Conservation (phyloP, 1,140 invertebrate species). For the Littorina saxatilis region DNA sequence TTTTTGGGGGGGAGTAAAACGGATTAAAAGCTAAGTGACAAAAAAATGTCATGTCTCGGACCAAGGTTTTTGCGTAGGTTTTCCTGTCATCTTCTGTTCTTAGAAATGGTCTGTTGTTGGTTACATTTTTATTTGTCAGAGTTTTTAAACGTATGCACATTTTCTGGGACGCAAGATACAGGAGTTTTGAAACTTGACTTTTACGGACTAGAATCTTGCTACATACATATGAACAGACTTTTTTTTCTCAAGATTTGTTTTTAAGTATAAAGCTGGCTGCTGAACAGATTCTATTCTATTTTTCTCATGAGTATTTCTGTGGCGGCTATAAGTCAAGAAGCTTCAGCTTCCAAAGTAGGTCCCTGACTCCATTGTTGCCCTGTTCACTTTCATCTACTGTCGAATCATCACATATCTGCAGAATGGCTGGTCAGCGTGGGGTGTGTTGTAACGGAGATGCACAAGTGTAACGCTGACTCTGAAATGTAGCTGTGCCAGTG, state of each 20-base stretch:
- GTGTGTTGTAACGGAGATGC: neutral
- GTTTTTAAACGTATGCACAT: neutral
- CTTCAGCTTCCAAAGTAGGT: neutral
- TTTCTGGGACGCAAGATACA: neutral
- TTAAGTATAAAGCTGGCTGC: neutral
- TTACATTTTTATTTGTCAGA: neutral
- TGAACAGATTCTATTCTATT: conserved; percentile 18
- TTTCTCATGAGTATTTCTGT: neutral
- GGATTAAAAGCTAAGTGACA: no score
- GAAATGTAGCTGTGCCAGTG: neutral
- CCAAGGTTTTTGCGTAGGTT: no score
- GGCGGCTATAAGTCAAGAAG: neutral
- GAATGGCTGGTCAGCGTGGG: conserved; percentile 31
- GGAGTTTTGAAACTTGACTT: no score
- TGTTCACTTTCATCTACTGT: conserved; percentile 1
- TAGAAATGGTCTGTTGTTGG: no score
- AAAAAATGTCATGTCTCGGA: no score
- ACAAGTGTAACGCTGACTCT: neutral
- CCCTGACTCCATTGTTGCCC: no score
- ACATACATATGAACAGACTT: no score
- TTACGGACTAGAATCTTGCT: no score
- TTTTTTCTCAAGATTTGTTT: neutral
- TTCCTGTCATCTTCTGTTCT: no score
- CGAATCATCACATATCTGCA: conserved; percentile 39
- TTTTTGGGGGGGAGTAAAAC: no score